Evolutionary conservation across 1,140 invertebrate genomes (phyloP), one percentile per base, ranked within the genome.

Genomic region (Ditylenchus dipsaci): DNA sequence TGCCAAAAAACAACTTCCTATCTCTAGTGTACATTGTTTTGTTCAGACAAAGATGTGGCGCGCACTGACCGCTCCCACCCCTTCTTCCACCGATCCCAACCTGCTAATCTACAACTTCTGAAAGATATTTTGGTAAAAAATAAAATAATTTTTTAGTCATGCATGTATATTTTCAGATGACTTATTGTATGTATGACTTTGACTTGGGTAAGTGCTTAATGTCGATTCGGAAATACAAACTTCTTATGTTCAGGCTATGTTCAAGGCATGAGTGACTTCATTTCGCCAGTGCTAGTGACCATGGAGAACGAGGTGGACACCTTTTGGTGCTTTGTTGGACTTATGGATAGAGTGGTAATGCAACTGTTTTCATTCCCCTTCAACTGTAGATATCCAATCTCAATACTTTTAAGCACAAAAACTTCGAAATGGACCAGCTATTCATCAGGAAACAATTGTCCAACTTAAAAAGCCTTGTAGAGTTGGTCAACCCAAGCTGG

Each of bases 291-390:
- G 74, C 85, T 97, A 33, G 89, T 90, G 80, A 87, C 97, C 15
- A 88, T 95, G 87, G 88, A 91, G 67, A 90, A 92, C 83, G 94
- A 97, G 86, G 89, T 92, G 5, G 92, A 97, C 84, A 89, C 93
- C 0, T 99, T 99, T 87, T 99, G 96, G 96, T 96, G 93, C 84
- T 99, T 99, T 85, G 93, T 92, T 62, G 93, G 92, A n/a, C 92
- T 97, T 72, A 97, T 99, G 93, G 89, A 97, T 65, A 89, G 88
- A 56, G 81, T 83, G 33, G 69, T 71, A 65, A 29, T 17, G 43
- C 30, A 3, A 38, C 33, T 38, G 49, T 65, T 19, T n/a, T 42
- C 42, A 38, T 38, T 38, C 11, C 33, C 3, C 33, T 38, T 11
- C 33, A 38, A 38, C 33, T 38, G 19, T 67, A 21, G 19, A 19